phyloP scores from a whole-genome alignment of 2,797 vertebrate genomes.

The Scarus forsteni region DNA sequence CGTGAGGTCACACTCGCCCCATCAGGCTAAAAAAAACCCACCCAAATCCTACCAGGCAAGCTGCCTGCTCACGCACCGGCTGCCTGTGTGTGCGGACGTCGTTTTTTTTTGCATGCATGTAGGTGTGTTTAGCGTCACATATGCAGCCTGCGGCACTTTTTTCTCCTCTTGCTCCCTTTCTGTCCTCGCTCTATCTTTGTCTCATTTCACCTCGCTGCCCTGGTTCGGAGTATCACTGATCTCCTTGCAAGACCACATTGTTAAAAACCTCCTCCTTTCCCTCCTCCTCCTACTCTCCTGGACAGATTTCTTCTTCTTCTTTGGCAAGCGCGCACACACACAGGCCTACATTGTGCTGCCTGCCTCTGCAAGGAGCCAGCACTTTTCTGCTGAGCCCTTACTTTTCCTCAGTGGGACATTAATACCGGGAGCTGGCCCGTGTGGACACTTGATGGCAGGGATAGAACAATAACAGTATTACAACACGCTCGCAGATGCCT shows the following conservation, averaged over 20 bases:
- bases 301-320: slow-evolving; percentile 57
- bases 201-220: slow-evolving; percentile 48
- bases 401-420: slow-evolving; percentile 68
- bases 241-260: slow-evolving; percentile 52
- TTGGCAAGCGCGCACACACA: slow-evolving; percentile 44
- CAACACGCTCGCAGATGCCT: slow-evolving; percentile 54
- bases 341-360: slow-evolving; percentile 60
- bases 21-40: slow-evolving; percentile 66
- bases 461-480: slow-evolving; percentile 74
- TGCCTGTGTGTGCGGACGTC: slow-evolving; percentile 35
- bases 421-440: slow-evolving; percentile 65
- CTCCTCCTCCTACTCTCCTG: slow-evolving; percentile 38
- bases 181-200: slow-evolving; percentile 34
- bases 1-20: slow-evolving; percentile 76
- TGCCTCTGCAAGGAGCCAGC: slow-evolving; percentile 62
- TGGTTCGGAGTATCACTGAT: slow-evolving; percentile 49
- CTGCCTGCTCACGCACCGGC: slow-evolving; percentile 68
- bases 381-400: slow-evolving; percentile 73
- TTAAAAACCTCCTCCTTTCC: slow-evolving; percentile 40
- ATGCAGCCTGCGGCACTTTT: slow-evolving; percentile 30
- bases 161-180: slow-evolving; percentile 23
- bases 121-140: slow-evolving; percentile 43
- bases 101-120: slow-evolving; percentile 46
- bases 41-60: slow-evolving; percentile 75
- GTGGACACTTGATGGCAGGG: slow-evolving; percentile 66